Evolutionary conservation across 2,888 invertebrate genomes (phyloP).

Genomic region (Drosophila multiciliata): DNA sequence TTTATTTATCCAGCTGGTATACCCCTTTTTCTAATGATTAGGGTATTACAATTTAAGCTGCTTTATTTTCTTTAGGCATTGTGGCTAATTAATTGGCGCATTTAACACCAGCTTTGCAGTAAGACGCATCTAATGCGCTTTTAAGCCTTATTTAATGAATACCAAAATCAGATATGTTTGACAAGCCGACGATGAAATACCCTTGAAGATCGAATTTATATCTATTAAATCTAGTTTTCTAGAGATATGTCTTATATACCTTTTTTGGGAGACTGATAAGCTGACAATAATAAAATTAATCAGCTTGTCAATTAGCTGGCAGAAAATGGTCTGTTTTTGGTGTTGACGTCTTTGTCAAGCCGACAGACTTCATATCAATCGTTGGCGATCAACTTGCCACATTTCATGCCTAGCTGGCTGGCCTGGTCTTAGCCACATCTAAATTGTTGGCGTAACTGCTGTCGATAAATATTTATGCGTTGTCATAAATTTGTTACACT

Average conservation of each 20-base stretch:
- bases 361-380: constrained; percentile 19
- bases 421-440: constrained; percentile 22
- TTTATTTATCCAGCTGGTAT: too few species aligned
- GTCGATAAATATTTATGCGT: constrained; percentile 63
- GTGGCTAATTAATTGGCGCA: constrained; percentile 70
- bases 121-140: constrained; percentile 23
- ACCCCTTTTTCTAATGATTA: neutral
- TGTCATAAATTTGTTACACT: constrained; percentile 50
- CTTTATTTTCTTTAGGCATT: constrained; percentile 48
- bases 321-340: neutral
- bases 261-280: neutral
- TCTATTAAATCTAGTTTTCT: neutral
- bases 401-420: constrained; percentile 27
- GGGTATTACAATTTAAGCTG: constrained; percentile 33
- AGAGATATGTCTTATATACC: neutral
- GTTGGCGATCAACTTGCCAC: constrained; percentile 4
- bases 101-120: constrained; percentile 26
- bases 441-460: constrained; percentile 50
- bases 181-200: neutral
- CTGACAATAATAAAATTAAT: neutral
- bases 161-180: neutral
- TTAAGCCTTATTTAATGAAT: constrained; percentile 39
- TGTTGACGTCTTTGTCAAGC: constrained; percentile 23
- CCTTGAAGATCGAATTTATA: constrained; percentile 6
- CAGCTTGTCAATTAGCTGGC: constrained; percentile 9